Percentiles rank a stretch among this genome's conserved stretches.
phyloP scores from a whole-genome alignment of 2,797 vertebrate species.

The Scarus forsteni region DNA sequence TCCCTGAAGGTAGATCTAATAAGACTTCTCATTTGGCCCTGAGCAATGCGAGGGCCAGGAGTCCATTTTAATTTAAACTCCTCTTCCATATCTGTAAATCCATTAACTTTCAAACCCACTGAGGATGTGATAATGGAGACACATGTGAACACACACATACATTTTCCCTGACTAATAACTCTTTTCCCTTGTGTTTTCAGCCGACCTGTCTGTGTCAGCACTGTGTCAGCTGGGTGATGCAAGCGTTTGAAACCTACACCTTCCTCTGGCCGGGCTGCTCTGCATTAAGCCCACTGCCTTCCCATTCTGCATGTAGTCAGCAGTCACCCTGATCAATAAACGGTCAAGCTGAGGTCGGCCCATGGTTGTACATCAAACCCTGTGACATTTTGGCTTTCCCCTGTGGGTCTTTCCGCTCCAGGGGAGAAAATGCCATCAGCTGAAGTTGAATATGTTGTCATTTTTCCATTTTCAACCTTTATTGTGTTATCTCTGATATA shows the following conservation, averaged over 20 bases:
- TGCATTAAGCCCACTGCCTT: conserved; percentile 37
- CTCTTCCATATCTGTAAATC: conserved; percentile 55
- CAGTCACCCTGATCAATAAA: conserved; percentile 65
- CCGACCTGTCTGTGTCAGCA: conserved; percentile 68
- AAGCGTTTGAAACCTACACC: conserved; percentile 66
- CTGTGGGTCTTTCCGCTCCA: conserved; percentile 40
- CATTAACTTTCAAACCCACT: conserved; percentile 47
- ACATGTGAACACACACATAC: conserved; percentile 16
- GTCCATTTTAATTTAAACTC: conserved; percentile 59
- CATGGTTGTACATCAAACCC: conserved; percentile 66
- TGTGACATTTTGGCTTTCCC: conserved; percentile 58
- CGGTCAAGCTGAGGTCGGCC: conserved; percentile 66
- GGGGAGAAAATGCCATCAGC: conserved; percentile 52
- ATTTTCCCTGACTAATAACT: conserved; percentile 48
- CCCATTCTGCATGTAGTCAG: conserved; percentile 71
- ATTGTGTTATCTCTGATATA: conserved; percentile 38
- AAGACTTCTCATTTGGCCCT: conserved; percentile 46
- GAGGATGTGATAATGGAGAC: conserved; percentile 40
- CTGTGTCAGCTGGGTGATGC: conserved; percentile 55
- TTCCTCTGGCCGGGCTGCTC: conserved; percentile 33
- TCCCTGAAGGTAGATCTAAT: conserved; percentile 56
- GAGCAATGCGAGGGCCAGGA: conserved; percentile 41
- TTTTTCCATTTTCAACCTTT: conserved; percentile 1
- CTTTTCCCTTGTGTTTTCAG: conserved; percentile 39
- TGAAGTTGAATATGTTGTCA: conserved; percentile 31